A percentile compares a stretch with the other conserved stretches of the same genome.
These are phyloP conservation scores for Cercopithecus petaurista DNA, from an alignment of 2,797 vertebrate species.

Conservation along the genomic window DNA sequence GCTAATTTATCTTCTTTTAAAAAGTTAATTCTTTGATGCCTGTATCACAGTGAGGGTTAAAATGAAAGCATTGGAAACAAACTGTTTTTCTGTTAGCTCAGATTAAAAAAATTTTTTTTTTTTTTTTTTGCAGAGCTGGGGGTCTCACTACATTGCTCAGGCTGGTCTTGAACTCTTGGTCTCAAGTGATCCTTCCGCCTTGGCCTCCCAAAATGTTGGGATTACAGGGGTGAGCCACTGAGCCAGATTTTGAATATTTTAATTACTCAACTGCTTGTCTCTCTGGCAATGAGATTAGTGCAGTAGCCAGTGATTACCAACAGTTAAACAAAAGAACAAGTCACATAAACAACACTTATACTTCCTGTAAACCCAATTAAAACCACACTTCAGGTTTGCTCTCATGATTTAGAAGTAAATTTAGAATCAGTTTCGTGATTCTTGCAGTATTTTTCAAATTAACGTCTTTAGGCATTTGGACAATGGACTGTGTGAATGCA, in stretches of 20 bases:
- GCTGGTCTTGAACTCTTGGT: too few relatives aligned
- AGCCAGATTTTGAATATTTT: not conserved
- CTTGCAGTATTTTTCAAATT: not conserved
- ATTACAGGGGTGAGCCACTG: too few relatives aligned
- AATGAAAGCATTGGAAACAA: not conserved
- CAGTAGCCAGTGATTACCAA: slow-evolving; percentile 59
- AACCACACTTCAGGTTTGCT: not conserved
- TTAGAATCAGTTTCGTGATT: slow-evolving; percentile 3
- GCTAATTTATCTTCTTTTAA: not conserved
- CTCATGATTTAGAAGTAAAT: slow-evolving; percentile 16
- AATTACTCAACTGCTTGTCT: slow-evolving; percentile 55
- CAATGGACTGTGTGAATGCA: not conserved
- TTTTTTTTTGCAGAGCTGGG: too few relatives aligned
- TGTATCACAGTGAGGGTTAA: not conserved
- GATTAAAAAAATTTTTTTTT: not conserved
- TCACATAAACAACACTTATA: not conserved
- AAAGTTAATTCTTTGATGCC: not conserved
- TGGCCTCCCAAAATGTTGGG: too few relatives aligned
- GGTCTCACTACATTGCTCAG: too few relatives aligned
- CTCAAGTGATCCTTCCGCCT: too few relatives aligned
- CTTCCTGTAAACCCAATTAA: not conserved
- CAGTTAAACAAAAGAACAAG: slow-evolving; percentile 58
- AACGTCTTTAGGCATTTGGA: not conserved
- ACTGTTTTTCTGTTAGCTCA: not conserved
- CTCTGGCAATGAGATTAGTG: slow-evolving; percentile 59